Percentiles rank a stretch among this genome's conserved stretches.
These are phyloP conservation scores for Indicator maculatus DNA, from an alignment of 2,113 vertebrate species.

Conservation along the genomic window DNA sequence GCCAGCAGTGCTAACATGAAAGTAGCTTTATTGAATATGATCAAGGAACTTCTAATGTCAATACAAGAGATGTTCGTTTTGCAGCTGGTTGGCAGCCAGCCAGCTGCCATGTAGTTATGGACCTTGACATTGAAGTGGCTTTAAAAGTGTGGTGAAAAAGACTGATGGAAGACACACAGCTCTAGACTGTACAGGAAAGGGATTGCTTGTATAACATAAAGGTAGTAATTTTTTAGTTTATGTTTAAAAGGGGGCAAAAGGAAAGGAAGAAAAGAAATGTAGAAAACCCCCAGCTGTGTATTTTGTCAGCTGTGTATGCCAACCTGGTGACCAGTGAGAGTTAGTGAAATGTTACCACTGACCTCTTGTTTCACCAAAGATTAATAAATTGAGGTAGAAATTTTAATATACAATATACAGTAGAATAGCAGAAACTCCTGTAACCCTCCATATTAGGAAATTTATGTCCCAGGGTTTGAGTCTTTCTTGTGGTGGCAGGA, in stretches of 20 bases:
- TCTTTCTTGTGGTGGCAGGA: not conserved
- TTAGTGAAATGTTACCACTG: not conserved
- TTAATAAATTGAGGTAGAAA: not conserved
- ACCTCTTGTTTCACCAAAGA: not conserved
- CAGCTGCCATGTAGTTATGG: conserved; percentile 2
- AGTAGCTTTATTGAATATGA: conserved; percentile 48
- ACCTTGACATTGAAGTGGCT: conserved; percentile 6
- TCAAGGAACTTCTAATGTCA: conserved; percentile 51
- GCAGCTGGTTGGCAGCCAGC: conserved; percentile 54
- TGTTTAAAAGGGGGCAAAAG: not conserved
- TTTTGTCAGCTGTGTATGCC: conserved; percentile 26
- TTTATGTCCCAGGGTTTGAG: not conserved
- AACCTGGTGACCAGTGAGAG: not conserved
- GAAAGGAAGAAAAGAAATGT: not conserved
- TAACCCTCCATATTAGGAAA: not conserved
- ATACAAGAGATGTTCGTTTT: conserved; percentile 6
- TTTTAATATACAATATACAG: not conserved
- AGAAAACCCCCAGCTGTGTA: not conserved
- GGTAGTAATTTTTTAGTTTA: not conserved
- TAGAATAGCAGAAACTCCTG: not conserved
- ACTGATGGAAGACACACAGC: conserved; percentile 10
- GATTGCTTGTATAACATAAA: not conserved
- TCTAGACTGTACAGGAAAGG: not conserved
- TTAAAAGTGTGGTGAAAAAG: conserved; percentile 33
- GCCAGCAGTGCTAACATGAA: conserved; percentile 42